phyloP scores from a whole-genome alignment of 2,797 vertebrate genomes.

The Enteromius unitaeniatus region DNA sequence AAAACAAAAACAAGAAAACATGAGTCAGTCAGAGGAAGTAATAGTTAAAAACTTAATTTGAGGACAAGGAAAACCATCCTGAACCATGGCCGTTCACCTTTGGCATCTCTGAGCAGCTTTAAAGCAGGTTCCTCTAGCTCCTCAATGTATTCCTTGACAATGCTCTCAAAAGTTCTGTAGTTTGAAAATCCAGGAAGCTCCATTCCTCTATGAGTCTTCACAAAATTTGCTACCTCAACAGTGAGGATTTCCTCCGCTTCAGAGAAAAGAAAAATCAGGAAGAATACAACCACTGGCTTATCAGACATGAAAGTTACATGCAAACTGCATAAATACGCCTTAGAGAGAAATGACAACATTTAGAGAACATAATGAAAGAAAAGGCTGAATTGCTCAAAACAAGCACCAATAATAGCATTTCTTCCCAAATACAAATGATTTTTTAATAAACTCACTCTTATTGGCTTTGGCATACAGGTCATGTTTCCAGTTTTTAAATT shows the following conservation, averaged over 20 bases:
- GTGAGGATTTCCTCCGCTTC: slow-evolving; percentile 56
- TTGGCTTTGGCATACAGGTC: slow-evolving; percentile 37
- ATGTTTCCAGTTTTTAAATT: slow-evolving; percentile 53
- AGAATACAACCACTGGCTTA: neutral
- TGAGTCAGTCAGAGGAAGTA: neutral
- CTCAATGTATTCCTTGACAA: slow-evolving; percentile 68
- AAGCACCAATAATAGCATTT: neutral
- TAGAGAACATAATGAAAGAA: neutral
- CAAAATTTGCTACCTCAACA: slow-evolving; percentile 53
- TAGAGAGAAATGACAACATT: neutral
- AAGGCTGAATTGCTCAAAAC: neutral
- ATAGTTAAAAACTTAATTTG: neutral
- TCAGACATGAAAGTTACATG: neutral
- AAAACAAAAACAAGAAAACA: neutral
- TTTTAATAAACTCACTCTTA: slow-evolving; percentile 40
- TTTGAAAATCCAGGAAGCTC: slow-evolving; percentile 78
- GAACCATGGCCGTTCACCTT: slow-evolving; percentile 51
- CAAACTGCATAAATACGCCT: neutral
- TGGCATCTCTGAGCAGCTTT: slow-evolving; percentile 51
- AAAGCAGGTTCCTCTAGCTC: slow-evolving; percentile 70
- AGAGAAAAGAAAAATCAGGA: slow-evolving; percentile 40
- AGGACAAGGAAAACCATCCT: neutral
- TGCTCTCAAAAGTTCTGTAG: slow-evolving; percentile 74
- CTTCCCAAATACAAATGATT: neutral
- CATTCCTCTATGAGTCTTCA: slow-evolving; percentile 68